These are phyloP conservation scores for Drosophila nikananu DNA, from an alignment of 1,140 invertebrate species.

Conservation along the genomic window DNA sequence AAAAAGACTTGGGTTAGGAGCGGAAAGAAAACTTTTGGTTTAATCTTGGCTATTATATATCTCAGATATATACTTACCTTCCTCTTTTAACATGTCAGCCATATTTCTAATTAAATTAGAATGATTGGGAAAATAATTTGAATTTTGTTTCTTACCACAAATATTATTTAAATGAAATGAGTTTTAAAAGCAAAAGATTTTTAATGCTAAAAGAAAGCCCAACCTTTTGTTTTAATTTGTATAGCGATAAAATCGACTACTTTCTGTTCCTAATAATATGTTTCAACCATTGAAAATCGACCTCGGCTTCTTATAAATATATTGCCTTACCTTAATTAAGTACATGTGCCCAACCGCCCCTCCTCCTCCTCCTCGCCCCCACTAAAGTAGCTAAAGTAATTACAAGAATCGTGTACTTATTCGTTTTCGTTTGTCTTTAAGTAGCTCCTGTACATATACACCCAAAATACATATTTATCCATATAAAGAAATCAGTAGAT, in stretches of 20 bases:
- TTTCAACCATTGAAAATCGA: constrained; percentile 7
- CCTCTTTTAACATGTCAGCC: not conserved
- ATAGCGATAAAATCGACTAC: not conserved
- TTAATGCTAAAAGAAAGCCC: not conserved
- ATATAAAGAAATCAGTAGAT: constrained; percentile 45
- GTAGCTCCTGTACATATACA: constrained; percentile 62
- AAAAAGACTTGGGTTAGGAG: not conserved
- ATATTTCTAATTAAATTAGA: constrained; percentile 6
- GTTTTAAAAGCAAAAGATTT: not conserved
- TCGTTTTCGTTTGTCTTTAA: constrained; percentile 71
- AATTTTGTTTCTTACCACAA: not conserved
- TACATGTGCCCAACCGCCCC: constrained; percentile 46
- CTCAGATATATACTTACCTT: not conserved
- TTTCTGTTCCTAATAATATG: constrained; percentile 9
- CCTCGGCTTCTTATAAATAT: constrained; percentile 6
- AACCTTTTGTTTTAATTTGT: not conserved
- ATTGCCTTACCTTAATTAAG: constrained; percentile 59
- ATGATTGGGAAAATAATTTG: not conserved
- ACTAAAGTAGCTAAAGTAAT: constrained; percentile 70
- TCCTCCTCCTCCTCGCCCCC: constrained; percentile 3
- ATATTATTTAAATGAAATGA: not conserved
- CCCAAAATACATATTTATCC: constrained; percentile 21
- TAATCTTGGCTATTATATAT: not conserved
- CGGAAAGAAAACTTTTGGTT: constrained; percentile 4
- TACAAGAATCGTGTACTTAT: constrained; percentile 77